Evolutionary conservation across 2,888 invertebrate genomes (phyloP).

Genomic region (Cyclophora albipunctata): DNA sequence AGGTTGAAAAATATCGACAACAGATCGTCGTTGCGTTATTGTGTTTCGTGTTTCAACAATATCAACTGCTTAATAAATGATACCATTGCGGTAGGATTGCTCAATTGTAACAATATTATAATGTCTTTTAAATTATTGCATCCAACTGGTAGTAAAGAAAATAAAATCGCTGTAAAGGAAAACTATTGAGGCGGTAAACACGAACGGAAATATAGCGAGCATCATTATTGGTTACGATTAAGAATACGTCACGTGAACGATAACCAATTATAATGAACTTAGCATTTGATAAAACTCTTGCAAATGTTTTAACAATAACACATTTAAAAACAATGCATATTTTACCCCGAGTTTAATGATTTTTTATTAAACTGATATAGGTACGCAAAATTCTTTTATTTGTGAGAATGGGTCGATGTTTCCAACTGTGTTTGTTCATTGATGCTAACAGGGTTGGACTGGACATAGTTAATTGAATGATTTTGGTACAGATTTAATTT

Average conservation of each 20-base stretch:
- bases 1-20: constrained; percentile 24
- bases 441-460: no score
- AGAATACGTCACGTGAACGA: constrained; percentile 28
- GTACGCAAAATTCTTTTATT: no score
- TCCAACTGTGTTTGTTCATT: no score
- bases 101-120: neutral
- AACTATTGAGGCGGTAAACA: constrained; percentile 22
- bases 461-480: no score
- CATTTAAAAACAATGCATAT: constrained; percentile 5
- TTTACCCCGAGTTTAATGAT: no score
- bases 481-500: no score
- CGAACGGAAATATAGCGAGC: constrained; percentile 24
- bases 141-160: constrained; percentile 4
- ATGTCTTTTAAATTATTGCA: constrained; percentile 1
- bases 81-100: neutral
- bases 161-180: neutral
- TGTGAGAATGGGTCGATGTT: no score
- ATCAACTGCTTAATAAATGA: no score
- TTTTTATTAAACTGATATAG: no score
- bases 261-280: constrained; percentile 24
- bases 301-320: constrained; percentile 14
- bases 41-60: neutral
- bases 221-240: constrained; percentile 10
- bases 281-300: constrained; percentile 21
- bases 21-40: constrained; percentile 11